These are phyloP conservation scores for Sturnus vulgaris DNA, from an alignment of 2,113 vertebrate genomes.

Conservation along the genomic window DNA sequence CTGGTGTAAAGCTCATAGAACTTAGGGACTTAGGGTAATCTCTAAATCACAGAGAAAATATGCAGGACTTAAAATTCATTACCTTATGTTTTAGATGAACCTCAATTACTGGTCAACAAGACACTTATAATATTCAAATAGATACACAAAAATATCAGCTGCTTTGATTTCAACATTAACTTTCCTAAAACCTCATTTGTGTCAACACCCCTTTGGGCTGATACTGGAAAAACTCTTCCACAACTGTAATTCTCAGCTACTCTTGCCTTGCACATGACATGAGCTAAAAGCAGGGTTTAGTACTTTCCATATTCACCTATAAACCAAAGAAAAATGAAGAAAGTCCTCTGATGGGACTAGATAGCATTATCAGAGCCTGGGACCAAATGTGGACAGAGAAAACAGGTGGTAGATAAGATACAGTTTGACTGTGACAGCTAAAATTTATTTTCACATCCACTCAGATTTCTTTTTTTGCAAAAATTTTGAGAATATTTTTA, in stretches of 20 bases:
- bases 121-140: neutral
- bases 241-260: neutral
- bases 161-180: neutral
- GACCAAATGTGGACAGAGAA: neutral
- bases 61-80: neutral
- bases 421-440: neutral
- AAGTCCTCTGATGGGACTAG: neutral
- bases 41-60: neutral
- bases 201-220: neutral
- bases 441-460: neutral
- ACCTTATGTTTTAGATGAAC: neutral
- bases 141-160: neutral
- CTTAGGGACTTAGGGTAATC: neutral
- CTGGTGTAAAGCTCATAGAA: neutral
- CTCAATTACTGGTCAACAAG: neutral
- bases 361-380: neutral
- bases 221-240: neutral
- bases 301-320: neutral
- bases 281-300: neutral
- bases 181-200: neutral
- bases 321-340: neutral
- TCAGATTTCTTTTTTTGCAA: neutral
- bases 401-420: neutral
- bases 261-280: accelerated
- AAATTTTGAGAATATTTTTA: neutral